Evolutionary conservation across 1,140 invertebrate species (phyloP), one percentile per base, ranked within the genome.

Genomic region (Agrypnia vestita): DNA sequence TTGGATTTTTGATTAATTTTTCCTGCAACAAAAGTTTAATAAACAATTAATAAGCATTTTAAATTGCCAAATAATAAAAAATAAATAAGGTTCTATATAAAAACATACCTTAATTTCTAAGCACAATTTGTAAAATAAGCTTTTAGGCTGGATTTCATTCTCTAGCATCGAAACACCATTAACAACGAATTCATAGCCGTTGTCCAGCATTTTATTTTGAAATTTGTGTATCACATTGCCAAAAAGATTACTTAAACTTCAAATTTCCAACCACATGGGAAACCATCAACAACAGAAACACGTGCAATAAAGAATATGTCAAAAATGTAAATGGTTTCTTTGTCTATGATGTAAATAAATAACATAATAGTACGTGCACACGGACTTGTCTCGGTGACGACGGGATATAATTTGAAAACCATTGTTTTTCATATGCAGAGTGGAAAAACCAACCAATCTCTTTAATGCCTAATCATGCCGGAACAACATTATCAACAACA

Each of bases 71-170:
- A 69, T 47, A 64, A 44, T 61, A 35, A 4, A 13, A 25, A 25
- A 25, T 13, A 43, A 0, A 62, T 25, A 15, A 1, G 3, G 7
- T n/a, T 69, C 44, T 12, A 47, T 46, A 75, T 59, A 75, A 75
- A 75, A 75, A 75, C 49, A 61, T 46, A 44, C 53, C 56, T 75
- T 75, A 43, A 75, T 15, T 15, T 75, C 43, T 75, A 59, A 53
- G 44, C 73, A 75, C 13, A 17, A 73, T 53, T 73, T 73, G 12
- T 13, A 53, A 51, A 73, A 15, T 55, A 25, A 19, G 12, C 12
- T 55, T 21, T 25, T 55, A 11, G 47, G n/a, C 1, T 35, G 15
- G n/a, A 55, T 43, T 73, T 73, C 19, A 15, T 10, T 47, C 12
- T 53, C 47, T 12, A 73, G 51, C 47, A 43, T 53, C 1, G 21